Percentiles rank a stretch among this genome's conserved stretches.
phyloP scores from a whole-genome alignment of 1,140 invertebrate genomes.

The Lordiphosa stackelbergi region DNA sequence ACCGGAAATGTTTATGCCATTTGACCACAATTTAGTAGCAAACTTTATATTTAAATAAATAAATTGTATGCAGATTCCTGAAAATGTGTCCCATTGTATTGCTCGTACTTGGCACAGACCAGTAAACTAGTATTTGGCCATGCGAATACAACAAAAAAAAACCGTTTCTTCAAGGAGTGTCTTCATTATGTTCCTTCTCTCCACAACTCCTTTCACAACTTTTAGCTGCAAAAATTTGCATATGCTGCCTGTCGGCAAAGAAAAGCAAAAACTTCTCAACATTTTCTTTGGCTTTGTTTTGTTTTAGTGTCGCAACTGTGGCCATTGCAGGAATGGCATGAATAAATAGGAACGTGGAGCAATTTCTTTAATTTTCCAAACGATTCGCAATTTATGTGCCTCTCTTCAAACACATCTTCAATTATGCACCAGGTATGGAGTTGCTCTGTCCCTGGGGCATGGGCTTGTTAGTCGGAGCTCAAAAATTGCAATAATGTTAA shows the following conservation, averaged over 20 bases:
- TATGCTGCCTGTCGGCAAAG: slow-evolving; percentile 59
- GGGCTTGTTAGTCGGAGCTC: slow-evolving; percentile 42
- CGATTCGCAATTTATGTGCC: slow-evolving; percentile 56
- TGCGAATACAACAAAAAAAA: slow-evolving; percentile 20
- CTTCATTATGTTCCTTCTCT: slow-evolving; percentile 24
- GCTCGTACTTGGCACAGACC: too few relatives aligned
- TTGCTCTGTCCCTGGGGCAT: slow-evolving; percentile 16
- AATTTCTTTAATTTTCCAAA: slow-evolving; percentile 58
- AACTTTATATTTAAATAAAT: too few relatives aligned
- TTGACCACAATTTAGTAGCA: too few relatives aligned
- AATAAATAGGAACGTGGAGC: slow-evolving; percentile 13
- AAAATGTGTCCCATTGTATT: too few relatives aligned
- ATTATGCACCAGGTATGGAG: slow-evolving; percentile 36
- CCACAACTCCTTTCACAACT: slow-evolving; percentile 19
- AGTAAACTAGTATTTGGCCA: slow-evolving; percentile 11
- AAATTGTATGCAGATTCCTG: too few relatives aligned
- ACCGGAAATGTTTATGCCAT: too few relatives aligned
- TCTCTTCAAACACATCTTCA: slow-evolving; percentile 30
- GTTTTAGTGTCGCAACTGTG: slow-evolving; percentile 46
- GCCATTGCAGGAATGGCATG: slow-evolving; percentile 47
- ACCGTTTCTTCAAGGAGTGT: slow-evolving; percentile 50
- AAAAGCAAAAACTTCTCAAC: slow-evolving; percentile 39
- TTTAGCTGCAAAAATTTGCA: slow-evolving; percentile 57
- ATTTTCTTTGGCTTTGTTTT: slow-evolving; percentile 48
- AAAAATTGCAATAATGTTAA: slow-evolving; percentile 68